Evolutionary conservation across 1,140 invertebrate species (phyloP), one percentile per base, ranked within the genome.

Genomic region (Trigoniulus corallinus): DNA sequence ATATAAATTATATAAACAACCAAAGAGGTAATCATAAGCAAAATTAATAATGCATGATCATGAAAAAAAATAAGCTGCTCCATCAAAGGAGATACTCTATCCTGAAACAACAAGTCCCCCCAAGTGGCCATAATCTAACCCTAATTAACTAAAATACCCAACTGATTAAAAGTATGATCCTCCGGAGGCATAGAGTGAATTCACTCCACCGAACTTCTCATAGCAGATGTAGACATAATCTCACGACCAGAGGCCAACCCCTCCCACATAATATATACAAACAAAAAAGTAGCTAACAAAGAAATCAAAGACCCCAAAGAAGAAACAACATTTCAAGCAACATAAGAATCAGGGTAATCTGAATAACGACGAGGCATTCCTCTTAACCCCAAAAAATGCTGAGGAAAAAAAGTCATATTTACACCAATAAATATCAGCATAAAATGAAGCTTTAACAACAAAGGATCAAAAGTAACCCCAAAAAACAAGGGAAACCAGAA

Each of bases 361-460:
- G 74, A 74, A 56, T 80, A 79, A 37, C 79, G 77, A 48, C 79
- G 76, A 37, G 81, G 81, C 68, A 82, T 81, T 1, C 80, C 79
- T 40, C 68, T 69, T 69, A 82, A 65, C 22, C 79, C 79, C 73
- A 81, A 69, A 63, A 81, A 83, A 71, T 82, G 78, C 70, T 81
- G 76, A 21, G 79, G 78, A 37, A 82, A 81, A 66, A 82, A 82
- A n/a, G 78, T 81, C 70, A 81, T 56, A 72, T 82, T 81, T 56
- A 80, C 74, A 51, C 77, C 74, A 56, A 77, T 58, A 72, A 80
- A 80, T 71, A 76, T 77, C 64, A 72, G 67, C 63, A 67, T 69
- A 70, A 62, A 68, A 51, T 66, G 59, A 47, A 58, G 51, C 25
- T 62, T 74, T 46, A 62, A 41, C 50, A 52, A 62, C 1, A 21